phyloP scores from a whole-genome alignment of 2,797 vertebrate genomes.

The Muscicapa comitata region DNA sequence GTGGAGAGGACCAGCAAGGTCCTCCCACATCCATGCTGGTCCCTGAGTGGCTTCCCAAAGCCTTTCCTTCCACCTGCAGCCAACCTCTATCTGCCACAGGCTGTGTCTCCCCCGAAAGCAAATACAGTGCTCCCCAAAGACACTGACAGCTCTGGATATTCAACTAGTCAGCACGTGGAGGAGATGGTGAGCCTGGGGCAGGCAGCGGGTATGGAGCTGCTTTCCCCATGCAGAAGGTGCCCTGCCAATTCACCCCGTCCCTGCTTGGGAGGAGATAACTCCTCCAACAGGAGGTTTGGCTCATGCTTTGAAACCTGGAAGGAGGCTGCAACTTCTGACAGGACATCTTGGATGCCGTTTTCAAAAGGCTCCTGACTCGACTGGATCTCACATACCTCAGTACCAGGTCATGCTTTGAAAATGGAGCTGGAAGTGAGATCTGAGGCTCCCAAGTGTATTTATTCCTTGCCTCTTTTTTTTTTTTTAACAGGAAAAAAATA shows the following conservation, averaged over 20 bases:
- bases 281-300: not conserved
- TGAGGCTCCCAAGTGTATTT: not conserved
- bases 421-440: not conserved
- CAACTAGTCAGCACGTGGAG: not conserved
- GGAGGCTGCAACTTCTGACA: constrained; percentile 12
- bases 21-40: rapidly evolving
- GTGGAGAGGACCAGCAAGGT: not conserved
- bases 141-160: not conserved
- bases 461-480: not conserved
- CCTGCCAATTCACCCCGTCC: not conserved
- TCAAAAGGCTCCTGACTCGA: not conserved
- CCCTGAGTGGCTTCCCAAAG: rapidly evolving
- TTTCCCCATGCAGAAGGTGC: not conserved
- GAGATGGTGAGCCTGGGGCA: rapidly evolving
- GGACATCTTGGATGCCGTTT: not conserved
- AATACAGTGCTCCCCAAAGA: not conserved
- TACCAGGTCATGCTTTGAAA: not conserved
- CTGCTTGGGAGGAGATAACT: not conserved
- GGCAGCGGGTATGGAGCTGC: not conserved
- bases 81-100: rapidly evolving
- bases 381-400: not conserved
- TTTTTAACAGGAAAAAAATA: not conserved
- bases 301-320: not conserved
- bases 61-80: not conserved
- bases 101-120: rapidly evolving